Base-by-base conservation (phyloP, 1,140 invertebrate genomes). In the Doryteuthis pealeii region DNA sequence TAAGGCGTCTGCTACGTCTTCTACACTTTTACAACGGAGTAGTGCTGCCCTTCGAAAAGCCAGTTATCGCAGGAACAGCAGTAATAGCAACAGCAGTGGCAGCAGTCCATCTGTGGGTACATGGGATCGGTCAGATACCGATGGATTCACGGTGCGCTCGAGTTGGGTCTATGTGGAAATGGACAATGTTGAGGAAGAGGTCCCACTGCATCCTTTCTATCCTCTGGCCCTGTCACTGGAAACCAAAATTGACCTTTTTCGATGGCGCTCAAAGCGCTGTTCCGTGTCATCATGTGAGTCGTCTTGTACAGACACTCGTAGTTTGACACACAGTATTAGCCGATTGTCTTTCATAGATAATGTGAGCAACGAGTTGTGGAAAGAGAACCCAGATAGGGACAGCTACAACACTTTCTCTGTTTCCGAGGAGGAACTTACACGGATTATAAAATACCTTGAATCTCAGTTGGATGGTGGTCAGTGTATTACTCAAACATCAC, bases 321-420 rank as follows among this genome's bases (percentile, higher is more conserved):
- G 28, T 45, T 8, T 26, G 30, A 62, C 32, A 31, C 71, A n/a
- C 71, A 45, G 71, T 22, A 22, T 73, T n/a, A 31, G 40, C 22
- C 12, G 33, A 4, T 71, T 71, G 18, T 71, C 35, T 33, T 45
- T 71, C 35, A 40, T 71, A 35, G 40, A 71, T 71, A 15, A 43
- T 45, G 73, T 80, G n/a, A 77, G 79, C 5, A 67, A 72, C 8
- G 81, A 80, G 18, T 75, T 86, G 58, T 86, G 85, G 85, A 82
- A 81, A 69, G 85, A 85, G 31, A 84, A 86, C 62, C 85, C 85
- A 14, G 83, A 86, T 67, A 78, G 82, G 26, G 85, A 86, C 68
- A 76, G 78, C 26, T 86, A 81, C 75, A 82, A 84, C 70, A 86
- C 85, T 28, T 86, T 86, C 74, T 79, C 80, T 15, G 83, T 86